phyloP scores from a whole-genome alignment of 1,140 invertebrate genomes.

The Scaptomyza montana region DNA sequence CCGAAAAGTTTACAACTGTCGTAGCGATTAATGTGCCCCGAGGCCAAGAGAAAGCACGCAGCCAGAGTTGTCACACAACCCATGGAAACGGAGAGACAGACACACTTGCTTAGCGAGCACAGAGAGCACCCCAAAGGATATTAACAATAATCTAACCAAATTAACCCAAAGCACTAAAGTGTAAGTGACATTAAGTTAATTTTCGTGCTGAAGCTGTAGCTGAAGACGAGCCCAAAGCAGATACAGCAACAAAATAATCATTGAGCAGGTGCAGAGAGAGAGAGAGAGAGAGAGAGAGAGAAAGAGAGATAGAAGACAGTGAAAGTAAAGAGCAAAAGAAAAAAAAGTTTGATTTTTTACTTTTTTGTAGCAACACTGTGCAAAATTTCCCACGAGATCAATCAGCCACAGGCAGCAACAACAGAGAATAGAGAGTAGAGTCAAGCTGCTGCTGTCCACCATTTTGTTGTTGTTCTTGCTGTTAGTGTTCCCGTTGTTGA shows the following conservation, averaged over 20 bases:
- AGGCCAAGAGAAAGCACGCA: constrained; percentile 17
- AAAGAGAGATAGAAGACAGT: background rate
- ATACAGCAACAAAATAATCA: constrained; percentile 50
- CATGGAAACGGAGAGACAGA: background rate
- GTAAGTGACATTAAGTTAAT: constrained; percentile 83
- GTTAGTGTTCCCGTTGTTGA: constrained; percentile 20
- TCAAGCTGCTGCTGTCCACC: constrained; percentile 34
- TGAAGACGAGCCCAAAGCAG: constrained; percentile 43
- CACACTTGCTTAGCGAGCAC: constrained; percentile 30
- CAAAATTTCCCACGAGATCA: constrained; percentile 82
- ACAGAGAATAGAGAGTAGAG: constrained; percentile 20
- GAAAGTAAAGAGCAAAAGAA: constrained; percentile 21
- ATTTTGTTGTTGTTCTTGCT: constrained; percentile 34
- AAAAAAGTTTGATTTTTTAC: constrained; percentile 57
- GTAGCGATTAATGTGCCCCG: constrained; percentile 63
- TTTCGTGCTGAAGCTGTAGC: constrained; percentile 54
- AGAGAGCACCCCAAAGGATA: constrained; percentile 76
- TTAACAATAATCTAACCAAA: constrained; percentile 83
- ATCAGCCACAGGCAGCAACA: constrained; percentile 73
- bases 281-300: constrained; percentile 8
- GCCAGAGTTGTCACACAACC: constrained; percentile 13
- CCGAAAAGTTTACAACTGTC: constrained; percentile 72
- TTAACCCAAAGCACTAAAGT: constrained; percentile 83
- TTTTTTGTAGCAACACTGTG: constrained; percentile 73
- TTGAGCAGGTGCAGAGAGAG: constrained; percentile 7